phyloP scores from a whole-genome alignment of 1,140 invertebrate genomes.

The Monochamus saltuarius region DNA sequence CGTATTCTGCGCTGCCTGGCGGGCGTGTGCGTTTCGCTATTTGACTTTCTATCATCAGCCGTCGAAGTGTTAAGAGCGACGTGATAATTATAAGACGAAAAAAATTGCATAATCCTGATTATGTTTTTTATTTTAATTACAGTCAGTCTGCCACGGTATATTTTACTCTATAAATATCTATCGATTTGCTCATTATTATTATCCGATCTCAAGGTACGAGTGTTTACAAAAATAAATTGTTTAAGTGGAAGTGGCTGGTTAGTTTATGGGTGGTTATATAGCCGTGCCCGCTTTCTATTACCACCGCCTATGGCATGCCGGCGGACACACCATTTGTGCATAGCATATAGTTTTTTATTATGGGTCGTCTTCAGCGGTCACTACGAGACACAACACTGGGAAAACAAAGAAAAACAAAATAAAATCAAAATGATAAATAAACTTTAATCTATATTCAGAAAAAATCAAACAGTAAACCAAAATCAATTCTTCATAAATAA shows the following conservation, averaged over 20 bases:
- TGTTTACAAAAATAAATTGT: constrained; percentile 44
- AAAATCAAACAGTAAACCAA: constrained; percentile 33
- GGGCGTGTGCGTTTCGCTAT: constrained; percentile 41
- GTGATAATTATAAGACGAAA: constrained; percentile 8
- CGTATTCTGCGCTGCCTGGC: constrained; percentile 39
- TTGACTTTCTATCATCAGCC: constrained; percentile 17
- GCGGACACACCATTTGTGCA: constrained; percentile 35
- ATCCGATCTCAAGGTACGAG: constrained; percentile 38
- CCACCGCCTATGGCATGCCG: constrained; percentile 8
- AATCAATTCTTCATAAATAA: constrained; percentile 34
- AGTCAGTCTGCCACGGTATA: constrained; percentile 28
- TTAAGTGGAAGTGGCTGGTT: constrained; percentile 45
- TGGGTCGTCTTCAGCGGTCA: constrained; percentile 39
- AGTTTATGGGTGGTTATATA: constrained; percentile 35
- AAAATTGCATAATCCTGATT: constrained; percentile 15
- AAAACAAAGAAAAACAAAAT: constrained; percentile 31
- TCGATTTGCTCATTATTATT: constrained; percentile 34
- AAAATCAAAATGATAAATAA: constrained; percentile 40
- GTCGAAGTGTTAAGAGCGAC: neutral
- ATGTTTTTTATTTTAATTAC: constrained; percentile 20
- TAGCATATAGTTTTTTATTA: constrained; percentile 27
- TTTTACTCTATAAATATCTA: constrained; percentile 27
- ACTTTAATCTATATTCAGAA: constrained; percentile 38
- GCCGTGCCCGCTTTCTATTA: constrained; percentile 1
- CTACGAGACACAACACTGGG: constrained; percentile 40